Evolutionary conservation across 2,797 vertebrate species (phyloP), one percentile per base, ranked within the genome.

Genomic region (Babyrousa celebensis): DNA sequence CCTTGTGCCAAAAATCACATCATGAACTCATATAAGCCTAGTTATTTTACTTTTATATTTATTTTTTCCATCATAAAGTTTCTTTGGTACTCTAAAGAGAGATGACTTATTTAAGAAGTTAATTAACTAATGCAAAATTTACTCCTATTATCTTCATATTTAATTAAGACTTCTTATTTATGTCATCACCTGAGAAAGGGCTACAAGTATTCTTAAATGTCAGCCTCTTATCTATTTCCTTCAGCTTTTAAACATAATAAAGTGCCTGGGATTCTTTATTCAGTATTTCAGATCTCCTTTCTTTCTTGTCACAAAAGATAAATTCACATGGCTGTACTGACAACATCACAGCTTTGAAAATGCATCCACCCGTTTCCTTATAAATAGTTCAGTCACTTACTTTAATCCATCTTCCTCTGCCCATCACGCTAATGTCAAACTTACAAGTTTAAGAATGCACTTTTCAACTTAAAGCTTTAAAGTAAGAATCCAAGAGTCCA

Each of bases 281-380:
- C 87, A n/a, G 32, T 93, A 52, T 97, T 97, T 89, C 40, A 85
- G 93, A 97, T 40, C 10, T 92, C 78, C 6, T 70, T 95, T 98
- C 83, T 97, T 97, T 95, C 72, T 94, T 32, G 36, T 84, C 93
- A 97, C 48, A 84, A 96, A 98, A 98, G 67, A 95, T 97, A 97
- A 98, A 98, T 65, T 23, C 84, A 60, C 58, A 93, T 0, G 48
- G 85, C 18, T 96, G 52, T 48, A 67, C 74, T 95, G 88, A 97
- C 79, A 98, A 93, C 92, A 98, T 72, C 87, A 94, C 20, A 95
- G 63, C 65, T 98, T 98, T 96, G 91, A 97, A 96, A 98, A 62
- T 88, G 14, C 5, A 11, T 97, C 85, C 95, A 94, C 27, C 89
- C 3, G 25, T 96, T 97, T 89, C 60, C 94, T 97, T 78, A 97